Percentiles rank a stretch among this genome's conserved stretches.
Conservation (phyloP, 2,797 vertebrate genomes). For the Chelmon rostratus region DNA sequence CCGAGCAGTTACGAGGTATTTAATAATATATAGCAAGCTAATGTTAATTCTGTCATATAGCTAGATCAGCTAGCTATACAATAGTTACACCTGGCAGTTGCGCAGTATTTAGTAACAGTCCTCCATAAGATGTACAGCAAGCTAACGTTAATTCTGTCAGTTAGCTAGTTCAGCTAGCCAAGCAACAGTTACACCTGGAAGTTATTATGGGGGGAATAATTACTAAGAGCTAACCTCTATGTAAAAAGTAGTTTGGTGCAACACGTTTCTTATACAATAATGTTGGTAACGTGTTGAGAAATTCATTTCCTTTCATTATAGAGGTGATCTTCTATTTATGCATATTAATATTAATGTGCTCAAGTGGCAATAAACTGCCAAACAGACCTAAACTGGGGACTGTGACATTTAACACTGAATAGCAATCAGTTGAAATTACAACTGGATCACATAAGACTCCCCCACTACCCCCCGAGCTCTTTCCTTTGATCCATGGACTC, state of each 20-base stretch:
- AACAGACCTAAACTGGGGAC: slow-evolving; percentile 15
- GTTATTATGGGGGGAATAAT: not conserved
- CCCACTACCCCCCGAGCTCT: slow-evolving; percentile 24
- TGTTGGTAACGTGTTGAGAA: not conserved
- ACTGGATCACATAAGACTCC: slow-evolving; percentile 22
- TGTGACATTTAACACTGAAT: slow-evolving; percentile 50
- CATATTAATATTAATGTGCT: slow-evolving; percentile 30
- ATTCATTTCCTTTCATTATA: not conserved
- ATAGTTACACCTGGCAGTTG: not conserved
- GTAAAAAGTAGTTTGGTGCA: not conserved
- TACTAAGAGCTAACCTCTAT: not conserved
- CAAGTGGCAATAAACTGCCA: not conserved
- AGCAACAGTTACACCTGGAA: not conserved
- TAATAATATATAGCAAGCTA: too few relatives aligned
- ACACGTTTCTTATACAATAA: not conserved
- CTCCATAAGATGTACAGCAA: too few relatives aligned
- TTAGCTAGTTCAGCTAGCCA: not conserved
- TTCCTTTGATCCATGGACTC: slow-evolving; percentile 47
- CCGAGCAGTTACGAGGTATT: too few relatives aligned
- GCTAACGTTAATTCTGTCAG: too few relatives aligned
- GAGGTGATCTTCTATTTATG: not conserved
- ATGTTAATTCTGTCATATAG: too few relatives aligned
- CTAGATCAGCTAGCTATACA: not conserved
- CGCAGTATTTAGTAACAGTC: too few relatives aligned
- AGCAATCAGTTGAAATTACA: slow-evolving; percentile 50